Percentiles rank a stretch among this genome's conserved stretches.
Evolutionary conservation across 2,797 vertebrate genomes (phyloP).

Genomic region (Muscicapa striata): DNA sequence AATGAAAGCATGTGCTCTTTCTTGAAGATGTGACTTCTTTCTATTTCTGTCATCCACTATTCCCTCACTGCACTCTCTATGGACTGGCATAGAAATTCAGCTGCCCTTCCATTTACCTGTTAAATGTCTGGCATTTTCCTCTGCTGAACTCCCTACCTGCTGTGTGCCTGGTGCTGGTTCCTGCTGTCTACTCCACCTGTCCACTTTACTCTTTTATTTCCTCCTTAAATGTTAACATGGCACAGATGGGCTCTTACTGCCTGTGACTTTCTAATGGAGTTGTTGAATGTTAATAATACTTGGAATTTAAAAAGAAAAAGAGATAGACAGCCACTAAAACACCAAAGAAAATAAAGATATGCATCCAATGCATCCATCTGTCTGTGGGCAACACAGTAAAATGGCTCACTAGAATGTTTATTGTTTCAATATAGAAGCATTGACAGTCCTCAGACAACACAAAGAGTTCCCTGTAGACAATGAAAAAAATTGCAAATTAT

Average conservation of each 20-base stretch:
- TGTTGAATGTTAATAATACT: conserved; percentile 66
- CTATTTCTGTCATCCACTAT: neutral
- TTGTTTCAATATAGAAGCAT: neutral
- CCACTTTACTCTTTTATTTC: conserved; percentile 71
- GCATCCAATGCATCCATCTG: neutral
- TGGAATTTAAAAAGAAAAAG: conserved; percentile 57
- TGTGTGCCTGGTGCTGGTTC: conserved; percentile 67
- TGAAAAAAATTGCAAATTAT: neutral
- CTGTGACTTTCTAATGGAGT: conserved; percentile 73
- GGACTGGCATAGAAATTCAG: conserved; percentile 44
- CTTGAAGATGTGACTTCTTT: conserved; percentile 17
- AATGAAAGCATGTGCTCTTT: neutral
- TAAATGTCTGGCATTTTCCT: conserved; percentile 70
- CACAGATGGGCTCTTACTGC: conserved; percentile 75
- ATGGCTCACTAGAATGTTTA: conserved; percentile 9
- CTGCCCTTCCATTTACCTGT: conserved; percentile 70
- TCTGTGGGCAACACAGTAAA: neutral
- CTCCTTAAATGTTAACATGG: conserved; percentile 75
- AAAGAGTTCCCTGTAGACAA: neutral
- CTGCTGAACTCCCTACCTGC: conserved; percentile 59
- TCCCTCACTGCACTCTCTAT: neutral
- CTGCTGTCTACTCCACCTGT: conserved; percentile 76
- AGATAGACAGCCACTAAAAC: neutral
- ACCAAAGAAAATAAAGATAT: conserved; percentile 36
- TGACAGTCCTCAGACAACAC: neutral